Evolutionary conservation across 2,888 invertebrate species (phyloP), one percentile per base, ranked within the genome.

Genomic region (Caenorhabditis imperialis): DNA sequence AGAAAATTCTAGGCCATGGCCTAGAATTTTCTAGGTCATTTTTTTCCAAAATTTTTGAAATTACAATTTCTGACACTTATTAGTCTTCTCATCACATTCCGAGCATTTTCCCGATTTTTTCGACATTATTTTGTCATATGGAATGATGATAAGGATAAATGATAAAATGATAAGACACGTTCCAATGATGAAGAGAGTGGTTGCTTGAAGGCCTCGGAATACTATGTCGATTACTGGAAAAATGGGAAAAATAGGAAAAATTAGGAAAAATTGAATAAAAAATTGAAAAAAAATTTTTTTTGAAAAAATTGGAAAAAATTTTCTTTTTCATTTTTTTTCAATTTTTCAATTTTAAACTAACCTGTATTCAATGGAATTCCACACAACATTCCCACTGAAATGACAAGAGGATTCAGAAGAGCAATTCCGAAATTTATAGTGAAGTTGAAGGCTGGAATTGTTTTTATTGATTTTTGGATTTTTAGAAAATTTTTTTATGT

Each of bases 321-420:
- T 14, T 7, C 4, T 6, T 30, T 6, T 30, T 6, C 6, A 30
- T n/a, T n/a, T n/a, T n/a, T n/a, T n/a, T n/a, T n/a, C n/a, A n/a
- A n/a, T n/a, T n/a, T n/a, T n/a, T n/a, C n/a, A n/a, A n/a, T n/a
- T n/a, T n/a, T 30, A 37, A 42, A 88, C 89, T 90, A 91, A 96
- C 96, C 94, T 89, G 95, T 95, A 74, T 95, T 96, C 63, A 95
- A 93, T 55, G 96, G 96, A 82, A 96, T 94, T 70, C 96, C 94
- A 57, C 95, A 93, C 83, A 96, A 94, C 84, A 96, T 92, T 82
- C 96, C 95, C 84, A 96, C 91, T 16, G 95, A 96, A 76, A 96
- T 94, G 90, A 96, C 96, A 87, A 96, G 92, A 88, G 95, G 95
- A 90, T 95, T 95, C 7, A 96, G 95, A 81, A 95, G 91, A 75